phyloP scores from a whole-genome alignment of 2,113 vertebrate genomes.

The Budorcas taxicolor region DNA sequence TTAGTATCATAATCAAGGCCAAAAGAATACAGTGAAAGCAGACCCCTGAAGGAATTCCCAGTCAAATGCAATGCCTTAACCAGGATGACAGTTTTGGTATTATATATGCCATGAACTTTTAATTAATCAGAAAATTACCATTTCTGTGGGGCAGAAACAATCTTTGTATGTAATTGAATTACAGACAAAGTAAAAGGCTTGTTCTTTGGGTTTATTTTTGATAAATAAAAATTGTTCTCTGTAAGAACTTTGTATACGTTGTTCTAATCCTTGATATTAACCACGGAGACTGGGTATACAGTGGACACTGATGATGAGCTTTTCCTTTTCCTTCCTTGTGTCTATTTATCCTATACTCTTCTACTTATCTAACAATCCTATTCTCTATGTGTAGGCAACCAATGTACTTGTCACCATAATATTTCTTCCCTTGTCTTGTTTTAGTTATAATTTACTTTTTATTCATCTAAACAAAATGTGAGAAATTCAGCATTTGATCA shows the following conservation, averaged over 20 bases:
- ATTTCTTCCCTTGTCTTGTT: neutral
- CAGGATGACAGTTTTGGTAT: neutral
- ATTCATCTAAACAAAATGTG: neutral
- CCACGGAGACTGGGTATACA: neutral
- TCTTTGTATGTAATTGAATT: neutral
- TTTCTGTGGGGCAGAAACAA: neutral
- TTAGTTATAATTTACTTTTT: neutral
- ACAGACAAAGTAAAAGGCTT: neutral
- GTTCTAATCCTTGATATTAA: neutral
- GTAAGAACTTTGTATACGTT: neutral
- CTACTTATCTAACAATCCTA: rapidly evolving
- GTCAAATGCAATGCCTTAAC: neutral
- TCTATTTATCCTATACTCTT: too few relatives aligned
- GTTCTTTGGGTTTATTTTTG: neutral
- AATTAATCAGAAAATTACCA: neutral
- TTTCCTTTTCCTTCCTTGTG: neutral
- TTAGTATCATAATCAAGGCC: neutral
- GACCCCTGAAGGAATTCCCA: neutral
- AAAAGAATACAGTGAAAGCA: neutral
- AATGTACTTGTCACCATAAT: neutral
- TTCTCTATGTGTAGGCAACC: neutral
- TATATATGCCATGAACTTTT: neutral
- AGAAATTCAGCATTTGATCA: neutral
- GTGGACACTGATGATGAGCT: neutral
- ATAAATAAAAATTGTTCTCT: neutral